Conservation (phyloP, 2,888 invertebrate species). For the Colletes collaris region DNA sequence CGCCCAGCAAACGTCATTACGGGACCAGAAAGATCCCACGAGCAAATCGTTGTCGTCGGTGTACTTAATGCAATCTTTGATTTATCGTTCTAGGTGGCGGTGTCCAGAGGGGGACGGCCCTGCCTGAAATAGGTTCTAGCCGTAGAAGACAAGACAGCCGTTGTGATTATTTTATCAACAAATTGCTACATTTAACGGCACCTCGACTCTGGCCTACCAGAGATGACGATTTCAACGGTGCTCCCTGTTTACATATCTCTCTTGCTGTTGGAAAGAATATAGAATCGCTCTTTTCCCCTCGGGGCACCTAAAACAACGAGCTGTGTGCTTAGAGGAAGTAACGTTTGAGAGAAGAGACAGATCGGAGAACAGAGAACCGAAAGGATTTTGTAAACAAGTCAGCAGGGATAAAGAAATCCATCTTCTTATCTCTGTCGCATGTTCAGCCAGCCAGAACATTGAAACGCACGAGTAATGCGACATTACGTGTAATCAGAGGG, state of each 20-base stretch:
- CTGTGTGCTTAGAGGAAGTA: too few species aligned
- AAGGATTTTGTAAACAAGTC: too few species aligned
- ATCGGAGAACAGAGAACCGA: too few species aligned
- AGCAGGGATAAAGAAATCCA: too few species aligned
- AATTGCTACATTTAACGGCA: constrained; percentile 69
- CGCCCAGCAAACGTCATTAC: constrained; percentile 42
- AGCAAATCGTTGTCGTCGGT: constrained; percentile 35
- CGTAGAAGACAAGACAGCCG: constrained; percentile 59
- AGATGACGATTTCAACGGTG: constrained; percentile 49
- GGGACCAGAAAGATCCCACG: constrained; percentile 38
- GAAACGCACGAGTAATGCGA: too few species aligned
- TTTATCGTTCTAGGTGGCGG: constrained; percentile 45
- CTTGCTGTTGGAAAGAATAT: not conserved
- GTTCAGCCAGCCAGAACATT: too few species aligned
- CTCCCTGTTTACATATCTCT: constrained; percentile 55
- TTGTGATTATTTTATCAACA: constrained; percentile 70
- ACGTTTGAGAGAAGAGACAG: too few species aligned
- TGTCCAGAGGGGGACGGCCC: constrained; percentile 54
- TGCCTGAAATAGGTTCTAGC: constrained; percentile 62
- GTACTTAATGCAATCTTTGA: constrained; percentile 41
- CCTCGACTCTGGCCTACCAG: constrained; percentile 54
- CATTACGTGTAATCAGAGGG: too few species aligned
- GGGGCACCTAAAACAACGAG: too few species aligned
- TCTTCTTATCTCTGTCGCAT: too few species aligned
- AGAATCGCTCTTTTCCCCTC: not conserved